Percentiles rank a stretch among this genome's conserved stretches.
These are phyloP conservation scores for Epistrophe eligans DNA, from an alignment of 2,888 invertebrate genomes.

Conservation along the genomic window DNA sequence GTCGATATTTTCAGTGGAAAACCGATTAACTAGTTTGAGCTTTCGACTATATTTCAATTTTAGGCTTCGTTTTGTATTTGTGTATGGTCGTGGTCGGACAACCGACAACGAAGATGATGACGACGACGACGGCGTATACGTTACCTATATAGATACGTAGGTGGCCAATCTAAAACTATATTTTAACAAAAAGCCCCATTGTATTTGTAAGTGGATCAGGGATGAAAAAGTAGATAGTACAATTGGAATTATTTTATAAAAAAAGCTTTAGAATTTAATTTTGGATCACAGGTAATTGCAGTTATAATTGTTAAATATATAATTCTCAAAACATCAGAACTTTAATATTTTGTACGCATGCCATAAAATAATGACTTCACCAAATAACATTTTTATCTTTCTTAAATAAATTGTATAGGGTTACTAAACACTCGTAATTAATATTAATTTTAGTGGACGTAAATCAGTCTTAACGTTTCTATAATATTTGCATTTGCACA, in stretches of 20 bases:
- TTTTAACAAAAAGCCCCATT: conserved; percentile 53
- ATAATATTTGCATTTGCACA: too few relatives aligned
- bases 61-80: conserved; percentile 50
- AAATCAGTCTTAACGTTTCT: too few relatives aligned
- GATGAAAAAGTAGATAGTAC: neutral
- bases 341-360: too few relatives aligned
- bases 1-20: conserved; percentile 70
- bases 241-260: neutral
- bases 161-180: conserved; percentile 67
- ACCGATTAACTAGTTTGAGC: conserved; percentile 69
- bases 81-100: conserved; percentile 42
- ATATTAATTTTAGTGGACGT: too few relatives aligned
- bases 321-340: too few relatives aligned
- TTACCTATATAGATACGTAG: conserved; percentile 69
- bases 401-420: too few relatives aligned
- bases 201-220: conserved; percentile 24
- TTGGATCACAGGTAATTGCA: too few relatives aligned
- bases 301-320: too few relatives aligned
- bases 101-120: conserved; percentile 8
- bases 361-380: too few relatives aligned
- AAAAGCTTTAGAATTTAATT: neutral
- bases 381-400: too few relatives aligned
- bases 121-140: conserved; percentile 20
- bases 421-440: too few relatives aligned
- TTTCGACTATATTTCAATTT: conserved; percentile 62